phyloP scores from a whole-genome alignment of 2,888 invertebrate genomes.

The Gymnosoma rotundatum region DNA sequence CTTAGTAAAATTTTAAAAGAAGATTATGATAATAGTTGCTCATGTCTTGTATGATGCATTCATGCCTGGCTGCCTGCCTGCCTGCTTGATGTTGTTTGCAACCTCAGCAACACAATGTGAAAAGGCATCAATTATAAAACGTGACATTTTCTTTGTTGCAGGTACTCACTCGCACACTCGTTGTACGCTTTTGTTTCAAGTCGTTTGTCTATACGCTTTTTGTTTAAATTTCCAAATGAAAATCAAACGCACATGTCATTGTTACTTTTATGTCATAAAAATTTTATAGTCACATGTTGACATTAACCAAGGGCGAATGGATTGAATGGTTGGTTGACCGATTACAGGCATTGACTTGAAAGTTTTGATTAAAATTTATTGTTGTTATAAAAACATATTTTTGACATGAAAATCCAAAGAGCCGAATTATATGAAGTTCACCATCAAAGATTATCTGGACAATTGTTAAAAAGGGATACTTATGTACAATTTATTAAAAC shows the following conservation, averaged over 20 bases:
- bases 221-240: conserved; percentile 54
- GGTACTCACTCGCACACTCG: conserved; percentile 38
- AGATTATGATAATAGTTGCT: conserved; percentile 48
- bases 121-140: conserved; percentile 66
- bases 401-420: conserved; percentile 8
- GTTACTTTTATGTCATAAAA: conserved; percentile 58
- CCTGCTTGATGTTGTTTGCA: conserved; percentile 31
- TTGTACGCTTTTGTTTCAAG: conserved; percentile 44
- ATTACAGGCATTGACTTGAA: conserved; percentile 47
- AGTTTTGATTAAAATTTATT: conserved; percentile 61
- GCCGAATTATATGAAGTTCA: not conserved
- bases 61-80: conserved; percentile 36
- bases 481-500: conserved; percentile 1
- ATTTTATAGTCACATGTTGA: conserved; percentile 36
- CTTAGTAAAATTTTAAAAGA: conserved; percentile 29
- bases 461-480: conserved; percentile 1
- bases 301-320: conserved; percentile 10
- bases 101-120: conserved; percentile 63
- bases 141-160: conserved; percentile 64
- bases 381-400: conserved; percentile 18
- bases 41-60: conserved; percentile 38
- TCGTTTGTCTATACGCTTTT: conserved; percentile 24
- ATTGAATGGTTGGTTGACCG: not conserved
- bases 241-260: conserved; percentile 69
- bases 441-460: not conserved